Percentiles rank a stretch among this genome's conserved stretches.
Evolutionary conservation across 1,140 invertebrate genomes (phyloP).

Genomic region (Battus philenor): DNA sequence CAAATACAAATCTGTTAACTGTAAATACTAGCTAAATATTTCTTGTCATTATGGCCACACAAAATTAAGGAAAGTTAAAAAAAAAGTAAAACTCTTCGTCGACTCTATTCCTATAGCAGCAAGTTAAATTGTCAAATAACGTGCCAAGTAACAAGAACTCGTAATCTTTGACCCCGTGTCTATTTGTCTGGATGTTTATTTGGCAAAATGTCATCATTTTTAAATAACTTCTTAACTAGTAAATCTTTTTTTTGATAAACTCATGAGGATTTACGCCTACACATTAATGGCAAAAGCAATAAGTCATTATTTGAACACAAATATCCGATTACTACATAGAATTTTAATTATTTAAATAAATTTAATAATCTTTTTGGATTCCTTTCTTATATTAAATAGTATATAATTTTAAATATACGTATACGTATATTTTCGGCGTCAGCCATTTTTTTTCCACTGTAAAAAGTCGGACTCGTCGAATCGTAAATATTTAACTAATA

Average conservation of each 20-base stretch:
- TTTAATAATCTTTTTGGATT: no score
- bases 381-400: no score
- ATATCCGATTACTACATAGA: no score
- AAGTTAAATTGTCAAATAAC: conserved; percentile 12
- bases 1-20: conserved; percentile 35
- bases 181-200: conserved; percentile 52
- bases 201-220: conserved; percentile 45
- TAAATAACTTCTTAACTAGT: conserved; percentile 28
- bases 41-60: conserved; percentile 34
- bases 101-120: conserved; percentile 4
- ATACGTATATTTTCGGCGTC: no score
- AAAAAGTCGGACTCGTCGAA: no score
- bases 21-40: conserved; percentile 49
- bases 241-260: conserved; percentile 23
- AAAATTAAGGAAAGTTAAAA: conserved; percentile 9
- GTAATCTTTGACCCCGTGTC: conserved; percentile 36
- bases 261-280: conserved; percentile 21
- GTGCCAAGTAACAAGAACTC: conserved; percentile 5
- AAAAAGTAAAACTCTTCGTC: conserved; percentile 1
- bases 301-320: no score
- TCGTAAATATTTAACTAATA: no score
- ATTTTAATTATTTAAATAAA: no score
- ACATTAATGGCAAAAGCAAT: no score
- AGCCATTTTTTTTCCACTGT: no score
- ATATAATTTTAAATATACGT: no score